Conservation (phyloP, 2,113 vertebrate species). For the Nyctibius bracteatus region DNA sequence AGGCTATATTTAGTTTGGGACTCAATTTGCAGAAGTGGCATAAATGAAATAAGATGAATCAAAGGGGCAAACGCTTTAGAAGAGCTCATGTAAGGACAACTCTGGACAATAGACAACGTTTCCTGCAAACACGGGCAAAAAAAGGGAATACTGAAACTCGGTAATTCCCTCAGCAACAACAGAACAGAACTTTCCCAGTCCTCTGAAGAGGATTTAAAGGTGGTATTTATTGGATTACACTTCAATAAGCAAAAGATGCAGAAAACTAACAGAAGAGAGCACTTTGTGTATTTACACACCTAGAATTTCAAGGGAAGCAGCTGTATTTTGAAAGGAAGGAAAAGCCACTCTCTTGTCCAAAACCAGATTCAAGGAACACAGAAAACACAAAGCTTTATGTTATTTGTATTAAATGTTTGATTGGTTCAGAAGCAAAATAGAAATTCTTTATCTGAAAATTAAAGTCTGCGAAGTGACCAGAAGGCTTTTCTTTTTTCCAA, state of each 20-base stretch:
- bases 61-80: neutral
- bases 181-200: neutral
- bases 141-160: neutral
- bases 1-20: neutral
- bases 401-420: neutral
- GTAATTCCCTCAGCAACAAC: neutral
- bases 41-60: neutral
- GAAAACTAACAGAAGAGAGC: neutral
- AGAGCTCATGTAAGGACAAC: neutral
- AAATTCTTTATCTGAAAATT: slow-evolving; percentile 24
- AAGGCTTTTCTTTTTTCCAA: neutral
- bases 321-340: neutral
- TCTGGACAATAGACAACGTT: neutral
- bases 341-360: neutral
- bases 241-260: neutral
- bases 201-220: neutral
- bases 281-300: neutral
- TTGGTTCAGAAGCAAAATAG: neutral
- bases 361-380: neutral
- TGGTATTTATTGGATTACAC: neutral
- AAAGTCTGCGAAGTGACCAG: neutral
- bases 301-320: neutral
- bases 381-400: neutral
- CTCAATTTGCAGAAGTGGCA: neutral
- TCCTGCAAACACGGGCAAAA: neutral